Evolutionary conservation across 2,113 vertebrate genomes (phyloP).

Genomic region (Elaphurus davidianus): DNA sequence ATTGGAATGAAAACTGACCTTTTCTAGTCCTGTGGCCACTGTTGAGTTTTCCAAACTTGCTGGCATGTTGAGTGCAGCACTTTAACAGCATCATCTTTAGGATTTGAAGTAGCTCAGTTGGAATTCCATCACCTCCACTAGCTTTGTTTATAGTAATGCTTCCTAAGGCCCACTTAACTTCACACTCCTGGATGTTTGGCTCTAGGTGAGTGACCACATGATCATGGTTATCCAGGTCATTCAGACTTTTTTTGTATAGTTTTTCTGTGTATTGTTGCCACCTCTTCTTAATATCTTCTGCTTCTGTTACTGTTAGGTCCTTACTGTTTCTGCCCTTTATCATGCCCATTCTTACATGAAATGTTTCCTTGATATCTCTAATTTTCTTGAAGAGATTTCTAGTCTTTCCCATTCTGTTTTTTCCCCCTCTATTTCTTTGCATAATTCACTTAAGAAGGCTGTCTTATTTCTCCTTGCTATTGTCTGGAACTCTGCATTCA

Average conservation of each 20-base stretch:
- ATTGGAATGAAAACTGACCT: background rate
- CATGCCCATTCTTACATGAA: background rate
- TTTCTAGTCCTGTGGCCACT: background rate
- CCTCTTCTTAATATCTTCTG: background rate
- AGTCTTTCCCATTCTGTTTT: background rate
- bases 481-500: background rate
- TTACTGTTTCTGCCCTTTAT: background rate
- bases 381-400: background rate
- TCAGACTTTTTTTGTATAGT: background rate
- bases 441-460: background rate
- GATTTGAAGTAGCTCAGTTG: background rate
- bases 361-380: background rate
- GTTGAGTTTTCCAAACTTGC: background rate
- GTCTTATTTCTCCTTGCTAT: background rate
- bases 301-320: background rate
- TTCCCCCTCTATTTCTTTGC: background rate
- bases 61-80: background rate
- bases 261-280: background rate
- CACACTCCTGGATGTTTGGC: background rate
- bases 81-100: background rate
- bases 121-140: background rate
- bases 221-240: background rate
- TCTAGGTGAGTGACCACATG: background rate
- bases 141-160: background rate
- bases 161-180: background rate